A percentile compares a stretch with the other conserved stretches of the same genome.
These are phyloP conservation scores for Tetrao urogallus DNA, from an alignment of 2,113 vertebrate genomes.

Conservation along the genomic window DNA sequence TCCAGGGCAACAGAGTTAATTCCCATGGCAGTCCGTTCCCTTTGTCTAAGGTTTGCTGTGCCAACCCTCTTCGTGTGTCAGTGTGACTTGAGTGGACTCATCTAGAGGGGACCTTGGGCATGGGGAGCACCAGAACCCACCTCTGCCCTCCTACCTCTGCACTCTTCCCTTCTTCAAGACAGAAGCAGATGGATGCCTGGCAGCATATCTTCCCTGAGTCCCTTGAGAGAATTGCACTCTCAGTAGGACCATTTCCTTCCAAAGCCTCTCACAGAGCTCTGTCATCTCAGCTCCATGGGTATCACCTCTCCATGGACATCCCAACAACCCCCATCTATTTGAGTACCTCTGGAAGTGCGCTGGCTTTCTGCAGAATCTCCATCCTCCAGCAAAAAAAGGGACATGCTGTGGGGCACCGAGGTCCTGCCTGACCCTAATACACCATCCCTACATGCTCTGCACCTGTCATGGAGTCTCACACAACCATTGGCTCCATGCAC, in stretches of 20 bases:
- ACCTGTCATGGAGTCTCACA: accelerated
- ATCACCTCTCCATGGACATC: not conserved
- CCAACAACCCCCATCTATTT: not conserved
- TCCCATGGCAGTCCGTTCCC: not conserved
- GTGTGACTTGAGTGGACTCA: not conserved
- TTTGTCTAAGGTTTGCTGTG: not conserved
- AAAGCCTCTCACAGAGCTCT: not conserved
- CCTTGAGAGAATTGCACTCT: not conserved
- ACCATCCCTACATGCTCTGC: not conserved
- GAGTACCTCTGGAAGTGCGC: not conserved
- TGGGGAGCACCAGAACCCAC: not conserved
- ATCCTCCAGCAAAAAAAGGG: not conserved
- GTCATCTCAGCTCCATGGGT: not conserved
- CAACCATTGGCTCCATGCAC: accelerated
- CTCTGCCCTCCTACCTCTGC: not conserved
- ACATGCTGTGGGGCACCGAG: not conserved
- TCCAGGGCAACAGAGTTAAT: not conserved
- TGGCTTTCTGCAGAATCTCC: not conserved
- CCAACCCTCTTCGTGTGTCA: not conserved
- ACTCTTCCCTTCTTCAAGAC: not conserved
- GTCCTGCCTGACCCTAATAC: not conserved
- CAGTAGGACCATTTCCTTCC: not conserved
- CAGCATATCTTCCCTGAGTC: not conserved
- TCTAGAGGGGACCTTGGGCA: not conserved
- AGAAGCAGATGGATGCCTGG: not conserved